phyloP scores from a whole-genome alignment of 2,888 invertebrate genomes.

The Argyresthia albistria region DNA sequence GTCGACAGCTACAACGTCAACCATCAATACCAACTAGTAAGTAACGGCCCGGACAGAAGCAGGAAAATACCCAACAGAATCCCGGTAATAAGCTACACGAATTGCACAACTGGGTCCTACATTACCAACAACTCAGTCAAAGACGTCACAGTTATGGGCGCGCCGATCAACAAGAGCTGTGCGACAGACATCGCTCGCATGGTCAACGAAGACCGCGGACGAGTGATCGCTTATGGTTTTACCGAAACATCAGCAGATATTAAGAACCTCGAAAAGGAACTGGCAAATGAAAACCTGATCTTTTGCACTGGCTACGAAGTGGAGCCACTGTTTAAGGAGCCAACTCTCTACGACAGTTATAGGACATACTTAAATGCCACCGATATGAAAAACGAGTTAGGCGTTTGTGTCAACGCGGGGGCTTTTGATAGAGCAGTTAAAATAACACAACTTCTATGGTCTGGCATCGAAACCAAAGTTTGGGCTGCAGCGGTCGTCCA shows the following conservation, averaged over 20 bases:
- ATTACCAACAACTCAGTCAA: constrained; percentile 26
- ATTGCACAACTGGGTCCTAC: constrained; percentile 29
- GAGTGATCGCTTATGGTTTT: constrained; percentile 27
- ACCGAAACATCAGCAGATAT: constrained; percentile 17
- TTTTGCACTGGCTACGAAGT: constrained; percentile 19
- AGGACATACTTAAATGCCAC: constrained; percentile 21
- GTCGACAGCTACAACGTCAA: constrained; percentile 31
- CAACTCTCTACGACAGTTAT: constrained; percentile 21
- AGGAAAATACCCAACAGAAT: constrained; percentile 35
- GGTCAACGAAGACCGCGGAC: constrained; percentile 21
- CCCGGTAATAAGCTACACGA: constrained; percentile 23
- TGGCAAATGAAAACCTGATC: constrained; percentile 17
- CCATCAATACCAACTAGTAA: constrained; percentile 27
- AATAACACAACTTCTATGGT: constrained; percentile 16
- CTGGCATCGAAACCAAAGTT: constrained; percentile 7
- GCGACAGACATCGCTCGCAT: constrained; percentile 32
- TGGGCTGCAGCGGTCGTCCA: constrained; percentile 14
- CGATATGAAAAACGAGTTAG: constrained; percentile 17
- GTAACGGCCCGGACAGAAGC: constrained; percentile 24
- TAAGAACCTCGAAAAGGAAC: constrained; percentile 17
- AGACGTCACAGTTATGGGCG: constrained; percentile 29
- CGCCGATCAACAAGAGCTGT: constrained; percentile 30
- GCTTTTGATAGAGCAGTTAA: constrained; percentile 19
- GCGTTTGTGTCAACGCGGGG: constrained; percentile 13
- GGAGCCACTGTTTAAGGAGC: constrained; percentile 13